phyloP scores from a whole-genome alignment of 2,888 invertebrate species.

The Patella caerulea region DNA sequence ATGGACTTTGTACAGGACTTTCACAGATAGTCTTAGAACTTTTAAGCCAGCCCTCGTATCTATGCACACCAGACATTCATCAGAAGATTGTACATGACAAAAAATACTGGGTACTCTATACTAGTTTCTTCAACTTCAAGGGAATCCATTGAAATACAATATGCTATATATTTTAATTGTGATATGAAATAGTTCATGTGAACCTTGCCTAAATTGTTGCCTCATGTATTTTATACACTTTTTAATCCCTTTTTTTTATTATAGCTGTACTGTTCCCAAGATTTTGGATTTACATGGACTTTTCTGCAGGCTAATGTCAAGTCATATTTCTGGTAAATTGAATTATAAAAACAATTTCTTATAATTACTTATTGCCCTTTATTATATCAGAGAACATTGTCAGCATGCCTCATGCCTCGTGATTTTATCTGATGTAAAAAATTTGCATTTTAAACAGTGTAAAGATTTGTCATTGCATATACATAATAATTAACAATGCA shows the following conservation, averaged over 20 bases:
- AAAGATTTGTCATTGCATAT: neutral
- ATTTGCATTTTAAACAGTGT: neutral
- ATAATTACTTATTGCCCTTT: neutral
- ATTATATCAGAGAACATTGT: neutral
- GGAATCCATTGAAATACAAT: too few species aligned
- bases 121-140: too few species aligned
- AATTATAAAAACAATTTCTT: conserved; percentile 3
- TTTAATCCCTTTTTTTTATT: conserved; percentile 49
- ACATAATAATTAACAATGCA: too few species aligned
- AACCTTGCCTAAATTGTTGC: neutral
- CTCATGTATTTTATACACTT: neutral
- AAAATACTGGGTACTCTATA: too few species aligned
- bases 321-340: conserved; percentile 80
- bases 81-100: too few species aligned
- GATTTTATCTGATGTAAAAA: neutral
- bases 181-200: too few species aligned
- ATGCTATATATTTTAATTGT: too few species aligned
- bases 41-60: too few species aligned
- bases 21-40: too few species aligned
- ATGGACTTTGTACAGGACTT: too few species aligned
- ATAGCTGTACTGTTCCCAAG: conserved; percentile 83
- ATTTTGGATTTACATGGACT: conserved; percentile 83
- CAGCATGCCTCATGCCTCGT: neutral
- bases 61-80: too few species aligned
- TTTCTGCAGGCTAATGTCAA: conserved; percentile 82